These are phyloP conservation scores for Trachelus troglodyta DNA, from an alignment of 2,888 invertebrate species.

Conservation along the genomic window DNA sequence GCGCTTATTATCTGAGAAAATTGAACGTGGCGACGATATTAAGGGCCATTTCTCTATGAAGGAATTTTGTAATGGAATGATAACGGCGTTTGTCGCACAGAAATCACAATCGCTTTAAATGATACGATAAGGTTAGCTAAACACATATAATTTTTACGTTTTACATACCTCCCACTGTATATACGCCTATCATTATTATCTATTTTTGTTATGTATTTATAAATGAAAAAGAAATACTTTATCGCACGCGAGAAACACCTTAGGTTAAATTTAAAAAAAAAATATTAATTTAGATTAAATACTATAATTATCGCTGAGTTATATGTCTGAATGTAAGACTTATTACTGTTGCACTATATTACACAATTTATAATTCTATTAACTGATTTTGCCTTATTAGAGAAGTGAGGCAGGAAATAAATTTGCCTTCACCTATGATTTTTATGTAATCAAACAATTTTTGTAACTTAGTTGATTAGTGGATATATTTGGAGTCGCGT, in stretches of 20 bases:
- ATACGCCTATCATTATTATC: constrained; percentile 58
- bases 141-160: constrained; percentile 46
- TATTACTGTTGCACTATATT: constrained; percentile 31
- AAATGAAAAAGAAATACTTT: constrained; percentile 51
- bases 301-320: constrained; percentile 28
- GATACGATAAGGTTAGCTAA: not conserved
- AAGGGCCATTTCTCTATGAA: not conserved
- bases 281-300: constrained; percentile 26
- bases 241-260: constrained; percentile 29
- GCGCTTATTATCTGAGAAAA: not conserved
- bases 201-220: constrained; percentile 62
- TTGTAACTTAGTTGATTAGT: constrained; percentile 52
- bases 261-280: constrained; percentile 23
- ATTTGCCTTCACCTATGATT: not conserved
- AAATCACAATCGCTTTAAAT: constrained; percentile 18
- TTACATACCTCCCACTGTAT: constrained; percentile 51
- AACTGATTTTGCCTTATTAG: constrained; percentile 25
- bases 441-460: constrained; percentile 47
- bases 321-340: constrained; percentile 34
- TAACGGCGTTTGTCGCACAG: constrained; percentile 16
- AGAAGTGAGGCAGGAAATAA: constrained; percentile 16
- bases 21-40: not conserved
- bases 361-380: constrained; percentile 17
- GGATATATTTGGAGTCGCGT: constrained; percentile 42
- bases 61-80: not conserved